phyloP scores from a whole-genome alignment of 2,797 vertebrate genomes.

The Sebastes iracundus region DNA sequence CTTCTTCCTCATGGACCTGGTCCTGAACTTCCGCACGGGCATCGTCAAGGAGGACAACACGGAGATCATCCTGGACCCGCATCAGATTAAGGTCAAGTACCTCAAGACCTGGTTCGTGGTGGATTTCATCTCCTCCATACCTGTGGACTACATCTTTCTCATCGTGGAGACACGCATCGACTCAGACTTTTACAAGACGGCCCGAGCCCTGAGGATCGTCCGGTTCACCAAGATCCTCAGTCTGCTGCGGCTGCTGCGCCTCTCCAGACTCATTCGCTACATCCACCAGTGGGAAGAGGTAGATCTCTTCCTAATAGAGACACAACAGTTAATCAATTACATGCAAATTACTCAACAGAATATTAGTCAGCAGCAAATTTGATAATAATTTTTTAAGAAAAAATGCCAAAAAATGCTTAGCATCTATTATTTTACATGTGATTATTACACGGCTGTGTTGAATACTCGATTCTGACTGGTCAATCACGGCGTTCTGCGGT shows the following conservation, averaged over 20 bases:
- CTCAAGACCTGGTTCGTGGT: slow-evolving; percentile 98
- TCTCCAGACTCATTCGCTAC: slow-evolving; percentile 97
- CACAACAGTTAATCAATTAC: not conserved
- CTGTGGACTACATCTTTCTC: slow-evolving; percentile 99
- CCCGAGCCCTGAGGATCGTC: slow-evolving; percentile 88
- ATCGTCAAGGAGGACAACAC: slow-evolving; percentile 99
- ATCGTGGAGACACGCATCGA: slow-evolving; percentile 80
- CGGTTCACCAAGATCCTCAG: slow-evolving; percentile 99
- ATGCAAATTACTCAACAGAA: too few species aligned
- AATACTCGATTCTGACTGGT: too few species aligned
- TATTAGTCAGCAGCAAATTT: too few species aligned
- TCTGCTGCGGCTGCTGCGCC: slow-evolving; percentile 92
- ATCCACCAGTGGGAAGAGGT: slow-evolving; percentile 99
- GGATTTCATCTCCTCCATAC: slow-evolving; percentile 99
- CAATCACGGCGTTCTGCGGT: too few species aligned
- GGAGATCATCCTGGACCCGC: slow-evolving; percentile 96
- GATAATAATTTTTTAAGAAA: too few species aligned
- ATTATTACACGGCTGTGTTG: too few species aligned
- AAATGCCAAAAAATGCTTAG: too few species aligned
- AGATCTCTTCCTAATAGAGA: slow-evolving; percentile 17
- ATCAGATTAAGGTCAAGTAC: slow-evolving; percentile 98
- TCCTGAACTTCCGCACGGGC: slow-evolving; percentile 98
- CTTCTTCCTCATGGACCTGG: slow-evolving; percentile 96
- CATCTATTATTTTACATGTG: too few species aligned
- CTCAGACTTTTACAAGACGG: too few species aligned